phyloP scores from a whole-genome alignment of 2,797 vertebrate species.

The Delichon dasypus region DNA sequence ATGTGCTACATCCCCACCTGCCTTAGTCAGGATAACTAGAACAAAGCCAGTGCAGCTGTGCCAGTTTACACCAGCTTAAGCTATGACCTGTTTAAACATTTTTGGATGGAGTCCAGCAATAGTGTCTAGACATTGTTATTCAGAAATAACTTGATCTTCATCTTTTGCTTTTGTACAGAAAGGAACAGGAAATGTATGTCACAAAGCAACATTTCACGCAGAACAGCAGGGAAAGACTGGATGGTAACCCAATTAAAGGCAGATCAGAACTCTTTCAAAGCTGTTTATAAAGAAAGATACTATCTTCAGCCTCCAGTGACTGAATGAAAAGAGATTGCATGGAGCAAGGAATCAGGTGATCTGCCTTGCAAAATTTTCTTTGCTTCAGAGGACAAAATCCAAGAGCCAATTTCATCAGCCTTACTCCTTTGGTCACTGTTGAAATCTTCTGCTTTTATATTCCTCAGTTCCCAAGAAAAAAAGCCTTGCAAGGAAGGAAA shows the following conservation, averaged over 20 bases:
- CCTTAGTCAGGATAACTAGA: conserved; percentile 3
- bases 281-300: conserved; percentile 25
- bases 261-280: conserved; percentile 46
- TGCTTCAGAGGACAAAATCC: conserved; percentile 50
- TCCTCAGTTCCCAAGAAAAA: background rate
- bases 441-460: conserved; percentile 28
- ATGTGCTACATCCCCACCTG: conserved; percentile 11
- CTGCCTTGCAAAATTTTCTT: conserved; percentile 32
- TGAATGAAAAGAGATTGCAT: conserved; percentile 31
- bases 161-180: conserved; percentile 33
- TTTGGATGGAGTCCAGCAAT: conserved; percentile 1
- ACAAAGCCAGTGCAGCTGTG: conserved; percentile 24
- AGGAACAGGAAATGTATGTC: conserved; percentile 58
- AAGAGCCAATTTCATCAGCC: conserved; percentile 20
- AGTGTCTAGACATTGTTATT: conserved; percentile 54
- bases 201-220: conserved; percentile 32
- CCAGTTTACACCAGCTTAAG: conserved; percentile 9
- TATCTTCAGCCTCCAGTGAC: conserved; percentile 2
- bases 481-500: background rate
- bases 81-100: conserved; percentile 33
- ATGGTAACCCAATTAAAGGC: conserved; percentile 53
- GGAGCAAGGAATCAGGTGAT: conserved; percentile 50
- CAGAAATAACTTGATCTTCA: conserved; percentile 57
- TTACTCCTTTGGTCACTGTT: background rate
- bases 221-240: conserved; percentile 45